Percentiles rank a stretch among this genome's conserved stretches.
These are phyloP conservation scores for Cheumatopsyche charites DNA, from an alignment of 1,140 invertebrate genomes.

Conservation along the genomic window DNA sequence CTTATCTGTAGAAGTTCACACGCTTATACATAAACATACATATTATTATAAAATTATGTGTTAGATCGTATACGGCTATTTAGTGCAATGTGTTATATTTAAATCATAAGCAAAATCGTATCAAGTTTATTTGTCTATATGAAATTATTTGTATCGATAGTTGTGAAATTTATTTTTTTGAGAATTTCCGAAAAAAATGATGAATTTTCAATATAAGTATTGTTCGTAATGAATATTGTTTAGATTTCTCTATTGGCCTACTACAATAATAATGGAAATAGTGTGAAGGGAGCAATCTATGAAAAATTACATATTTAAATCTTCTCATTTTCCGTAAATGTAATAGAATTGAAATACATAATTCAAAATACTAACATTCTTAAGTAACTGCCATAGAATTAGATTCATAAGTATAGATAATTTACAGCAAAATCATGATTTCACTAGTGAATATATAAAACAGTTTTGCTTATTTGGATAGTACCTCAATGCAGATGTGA, in stretches of 20 bases:
- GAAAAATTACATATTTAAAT: not conserved
- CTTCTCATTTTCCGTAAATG: not conserved
- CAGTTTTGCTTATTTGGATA: too few species aligned
- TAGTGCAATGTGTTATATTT: slow-evolving; percentile 25
- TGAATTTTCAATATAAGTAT: too few species aligned
- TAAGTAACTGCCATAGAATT: slow-evolving; percentile 15
- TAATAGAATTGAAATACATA: not conserved
- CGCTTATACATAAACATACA: slow-evolving; percentile 26
- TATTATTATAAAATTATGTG: slow-evolving; percentile 19
- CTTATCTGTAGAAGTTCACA: slow-evolving; percentile 15
- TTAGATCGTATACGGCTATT: slow-evolving; percentile 31
- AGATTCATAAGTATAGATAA: not conserved
- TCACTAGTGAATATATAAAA: too few species aligned
- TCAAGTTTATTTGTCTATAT: not conserved
- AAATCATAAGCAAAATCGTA: slow-evolving; percentile 2
- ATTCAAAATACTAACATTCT: not conserved
- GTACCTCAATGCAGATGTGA: too few species aligned
- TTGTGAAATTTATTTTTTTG: too few species aligned
- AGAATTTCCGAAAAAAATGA: too few species aligned
- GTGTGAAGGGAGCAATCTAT: slow-evolving; percentile 14
- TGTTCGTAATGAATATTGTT: too few species aligned
- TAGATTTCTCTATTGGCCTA: too few species aligned
- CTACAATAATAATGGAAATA: too few species aligned
- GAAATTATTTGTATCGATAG: too few species aligned
- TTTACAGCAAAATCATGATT: too few species aligned